phyloP scores from a whole-genome alignment of 2,797 vertebrate species.

The Hylomyscus alleni region DNA sequence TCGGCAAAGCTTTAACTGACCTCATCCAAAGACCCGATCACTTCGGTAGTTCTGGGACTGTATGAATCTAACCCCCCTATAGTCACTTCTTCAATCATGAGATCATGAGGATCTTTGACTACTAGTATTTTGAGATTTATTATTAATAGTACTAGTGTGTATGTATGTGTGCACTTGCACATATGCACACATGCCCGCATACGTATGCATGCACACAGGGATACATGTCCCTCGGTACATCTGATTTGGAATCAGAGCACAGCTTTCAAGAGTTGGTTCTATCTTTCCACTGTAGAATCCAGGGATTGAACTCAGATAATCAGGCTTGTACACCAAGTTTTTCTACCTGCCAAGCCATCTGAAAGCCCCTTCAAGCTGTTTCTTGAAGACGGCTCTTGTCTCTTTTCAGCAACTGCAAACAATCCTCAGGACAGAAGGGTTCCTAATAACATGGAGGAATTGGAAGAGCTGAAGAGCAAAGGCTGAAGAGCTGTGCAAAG shows the following conservation, averaged over 20 bases:
- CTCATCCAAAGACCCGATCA: conserved; percentile 43
- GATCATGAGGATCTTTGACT: background rate
- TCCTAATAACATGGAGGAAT: background rate
- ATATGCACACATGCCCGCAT: background rate
- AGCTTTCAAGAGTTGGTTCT: background rate
- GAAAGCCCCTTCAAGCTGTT: background rate
- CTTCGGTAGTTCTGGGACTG: background rate
- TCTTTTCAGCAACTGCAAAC: background rate
- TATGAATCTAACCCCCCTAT: background rate
- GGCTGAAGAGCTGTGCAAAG: background rate
- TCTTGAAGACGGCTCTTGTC: background rate
- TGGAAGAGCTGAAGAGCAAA: background rate
- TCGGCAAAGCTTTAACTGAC: background rate
- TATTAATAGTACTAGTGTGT: background rate
- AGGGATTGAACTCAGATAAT: background rate
- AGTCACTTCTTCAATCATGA: background rate
- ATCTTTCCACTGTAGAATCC: background rate
- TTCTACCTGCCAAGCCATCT: background rate
- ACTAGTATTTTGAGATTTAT: background rate
- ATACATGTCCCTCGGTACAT: background rate
- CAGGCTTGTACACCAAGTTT: background rate
- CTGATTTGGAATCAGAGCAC: background rate
- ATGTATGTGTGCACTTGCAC: too few species aligned
- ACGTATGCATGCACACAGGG: background rate
- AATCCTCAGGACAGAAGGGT: background rate